These are phyloP conservation scores for Agrochola circellaris DNA, from an alignment of 2,888 invertebrate genomes.

Conservation along the genomic window DNA sequence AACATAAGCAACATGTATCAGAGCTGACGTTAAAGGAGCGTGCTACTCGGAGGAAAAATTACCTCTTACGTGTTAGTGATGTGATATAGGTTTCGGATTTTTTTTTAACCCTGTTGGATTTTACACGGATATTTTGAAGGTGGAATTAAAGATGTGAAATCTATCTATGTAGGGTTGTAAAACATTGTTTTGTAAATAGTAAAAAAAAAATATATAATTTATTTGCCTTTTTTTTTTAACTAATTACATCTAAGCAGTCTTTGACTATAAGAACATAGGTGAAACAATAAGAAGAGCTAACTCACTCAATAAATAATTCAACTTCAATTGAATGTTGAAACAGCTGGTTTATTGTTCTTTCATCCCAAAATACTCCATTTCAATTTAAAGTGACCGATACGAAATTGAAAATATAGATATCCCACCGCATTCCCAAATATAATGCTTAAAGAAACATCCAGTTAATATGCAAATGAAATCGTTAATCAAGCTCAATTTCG, in stretches of 20 bases:
- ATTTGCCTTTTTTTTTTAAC: neutral
- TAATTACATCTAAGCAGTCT: neutral
- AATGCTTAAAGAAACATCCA: constrained; percentile 55
- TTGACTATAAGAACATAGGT: neutral
- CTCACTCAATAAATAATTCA: no score
- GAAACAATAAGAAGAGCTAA: neutral
- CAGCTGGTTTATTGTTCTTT: neutral
- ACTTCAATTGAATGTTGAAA: neutral
- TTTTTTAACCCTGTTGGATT: neutral
- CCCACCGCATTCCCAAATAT: constrained; percentile 21
- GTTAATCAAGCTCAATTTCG: constrained; percentile 55
- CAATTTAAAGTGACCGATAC: constrained; percentile 33
- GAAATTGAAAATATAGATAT: constrained; percentile 46
- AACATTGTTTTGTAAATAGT: neutral
- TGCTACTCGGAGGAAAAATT: constrained; percentile 54
- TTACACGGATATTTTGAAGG: neutral
- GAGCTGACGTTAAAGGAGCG: constrained; percentile 61
- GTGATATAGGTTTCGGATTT: constrained; percentile 35
- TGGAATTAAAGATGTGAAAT: neutral
- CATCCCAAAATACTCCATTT: constrained; percentile 11
- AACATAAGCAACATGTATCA: constrained; percentile 67
- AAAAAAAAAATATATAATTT: neutral
- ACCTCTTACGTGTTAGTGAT: constrained; percentile 57
- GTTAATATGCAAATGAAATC: constrained; percentile 61
- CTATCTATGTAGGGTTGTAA: neutral